Evolutionary conservation across 2,888 invertebrate species (phyloP).

Genomic region (Diploptera punctata): DNA sequence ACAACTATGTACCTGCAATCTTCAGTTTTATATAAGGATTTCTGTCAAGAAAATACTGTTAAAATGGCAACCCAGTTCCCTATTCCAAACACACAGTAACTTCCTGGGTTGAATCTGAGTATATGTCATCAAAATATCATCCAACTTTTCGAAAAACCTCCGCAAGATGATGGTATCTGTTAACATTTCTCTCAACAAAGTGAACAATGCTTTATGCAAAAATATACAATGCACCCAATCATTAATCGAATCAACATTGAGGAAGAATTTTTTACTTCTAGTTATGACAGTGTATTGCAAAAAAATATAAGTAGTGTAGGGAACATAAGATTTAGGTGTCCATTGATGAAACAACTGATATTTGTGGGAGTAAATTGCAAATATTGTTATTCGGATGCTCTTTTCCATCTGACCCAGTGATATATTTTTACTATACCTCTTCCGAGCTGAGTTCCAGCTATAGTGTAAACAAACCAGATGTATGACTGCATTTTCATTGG

Average conservation of each 20-base stretch:
- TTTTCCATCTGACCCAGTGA: not conserved
- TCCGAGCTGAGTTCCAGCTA: not conserved
- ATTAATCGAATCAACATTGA: not conserved
- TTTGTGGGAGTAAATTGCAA: not conserved
- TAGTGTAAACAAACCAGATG: too few relatives aligned
- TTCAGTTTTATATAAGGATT: too few relatives aligned
- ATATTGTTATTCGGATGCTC: not conserved
- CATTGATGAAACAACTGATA: not conserved
- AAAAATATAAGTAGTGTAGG: not conserved
- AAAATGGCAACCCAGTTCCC: too few relatives aligned
- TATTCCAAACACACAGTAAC: too few relatives aligned
- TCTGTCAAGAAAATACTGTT: too few relatives aligned
- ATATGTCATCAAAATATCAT: not conserved
- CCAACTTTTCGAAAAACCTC: not conserved
- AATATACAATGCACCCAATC: not conserved
- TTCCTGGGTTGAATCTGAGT: too few relatives aligned
- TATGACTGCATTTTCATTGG: too few relatives aligned
- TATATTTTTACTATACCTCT: not conserved
- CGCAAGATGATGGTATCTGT: not conserved
- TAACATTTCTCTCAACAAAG: slow-evolving; percentile 3
- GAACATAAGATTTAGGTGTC: not conserved
- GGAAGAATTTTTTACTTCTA: not conserved
- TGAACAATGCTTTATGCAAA: not conserved
- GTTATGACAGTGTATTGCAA: not conserved
- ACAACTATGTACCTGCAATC: too few relatives aligned